Conservation (phyloP, 2,113 vertebrate genomes). For the Anser cygnoides region DNA sequence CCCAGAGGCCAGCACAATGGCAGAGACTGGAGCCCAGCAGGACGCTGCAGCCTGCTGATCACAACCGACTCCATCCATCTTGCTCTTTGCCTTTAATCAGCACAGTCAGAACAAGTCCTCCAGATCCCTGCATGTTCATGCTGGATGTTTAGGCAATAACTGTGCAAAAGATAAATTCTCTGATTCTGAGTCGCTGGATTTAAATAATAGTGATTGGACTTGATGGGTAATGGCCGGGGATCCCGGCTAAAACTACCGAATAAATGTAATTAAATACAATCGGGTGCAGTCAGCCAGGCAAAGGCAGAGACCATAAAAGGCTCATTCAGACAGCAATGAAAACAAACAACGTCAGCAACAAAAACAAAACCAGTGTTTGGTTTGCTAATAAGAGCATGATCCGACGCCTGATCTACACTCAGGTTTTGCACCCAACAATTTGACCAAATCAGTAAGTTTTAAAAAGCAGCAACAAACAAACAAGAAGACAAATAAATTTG, state of each 20-base stretch:
- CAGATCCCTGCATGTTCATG: constrained; percentile 73
- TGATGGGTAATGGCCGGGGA: constrained; percentile 35
- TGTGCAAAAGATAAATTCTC: constrained; percentile 49
- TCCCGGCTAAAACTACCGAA: constrained; percentile 38
- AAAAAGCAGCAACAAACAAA: constrained; percentile 6
- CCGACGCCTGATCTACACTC: constrained; percentile 20
- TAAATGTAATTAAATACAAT: constrained; percentile 61
- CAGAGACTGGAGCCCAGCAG: constrained; percentile 83
- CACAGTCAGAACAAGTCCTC: constrained; percentile 63
- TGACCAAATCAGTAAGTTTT: constrained; percentile 7
- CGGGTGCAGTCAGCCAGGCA: constrained; percentile 50
- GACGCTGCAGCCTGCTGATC: constrained; percentile 75
- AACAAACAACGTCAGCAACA: constrained; percentile 71
- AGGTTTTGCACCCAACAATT: not conserved
- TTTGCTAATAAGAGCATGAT: constrained; percentile 73
- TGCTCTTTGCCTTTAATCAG: constrained; percentile 76
- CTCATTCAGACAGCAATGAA: constrained; percentile 68
- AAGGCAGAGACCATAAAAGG: constrained; percentile 61
- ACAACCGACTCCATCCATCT: constrained; percentile 81
- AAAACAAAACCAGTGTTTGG: constrained; percentile 71
- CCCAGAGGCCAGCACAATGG: constrained; percentile 76
- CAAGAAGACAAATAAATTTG: not conserved
- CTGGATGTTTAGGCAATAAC: constrained; percentile 63
- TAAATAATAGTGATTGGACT: constrained; percentile 36
- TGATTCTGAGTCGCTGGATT: constrained; percentile 27